Evolutionary conservation across 2,113 vertebrate genomes (phyloP).

Genomic region (Morone saxatilis): DNA sequence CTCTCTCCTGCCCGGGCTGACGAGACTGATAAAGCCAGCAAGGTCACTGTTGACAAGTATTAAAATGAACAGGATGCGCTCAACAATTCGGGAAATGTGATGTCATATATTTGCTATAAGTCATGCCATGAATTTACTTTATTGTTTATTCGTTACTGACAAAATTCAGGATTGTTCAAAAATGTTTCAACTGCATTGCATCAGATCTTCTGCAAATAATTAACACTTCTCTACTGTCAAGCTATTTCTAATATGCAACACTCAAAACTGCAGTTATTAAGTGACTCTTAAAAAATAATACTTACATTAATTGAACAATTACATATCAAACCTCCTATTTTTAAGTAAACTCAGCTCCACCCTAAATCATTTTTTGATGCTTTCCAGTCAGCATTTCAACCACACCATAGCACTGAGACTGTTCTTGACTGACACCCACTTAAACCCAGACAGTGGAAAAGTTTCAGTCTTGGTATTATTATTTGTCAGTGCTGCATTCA

Average conservation of each 20-base stretch:
- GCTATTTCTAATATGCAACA: background rate
- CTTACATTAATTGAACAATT: background rate
- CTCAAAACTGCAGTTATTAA: background rate
- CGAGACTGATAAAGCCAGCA: background rate
- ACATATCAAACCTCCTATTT: background rate
- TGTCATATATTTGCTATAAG: background rate
- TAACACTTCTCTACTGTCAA: background rate
- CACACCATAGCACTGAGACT: background rate
- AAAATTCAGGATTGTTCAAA: background rate
- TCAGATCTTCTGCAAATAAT: background rate
- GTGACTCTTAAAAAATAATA: background rate
- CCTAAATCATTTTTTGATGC: background rate
- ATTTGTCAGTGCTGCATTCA: background rate
- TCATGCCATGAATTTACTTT: background rate
- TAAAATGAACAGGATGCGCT: background rate
- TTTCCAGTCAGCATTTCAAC: background rate
- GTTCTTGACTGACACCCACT: background rate
- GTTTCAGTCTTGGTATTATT: background rate
- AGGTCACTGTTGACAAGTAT: background rate
- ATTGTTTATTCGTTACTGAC: background rate
- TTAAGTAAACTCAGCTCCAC: no score
- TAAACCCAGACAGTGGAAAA: background rate
- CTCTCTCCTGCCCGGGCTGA: background rate
- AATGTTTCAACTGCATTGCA: no score
- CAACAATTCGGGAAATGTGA: background rate